A percentile compares a stretch with the other conserved stretches of the same genome.
phyloP scores from a whole-genome alignment of 2,113 vertebrate species.

The Cinclus mexicanus region DNA sequence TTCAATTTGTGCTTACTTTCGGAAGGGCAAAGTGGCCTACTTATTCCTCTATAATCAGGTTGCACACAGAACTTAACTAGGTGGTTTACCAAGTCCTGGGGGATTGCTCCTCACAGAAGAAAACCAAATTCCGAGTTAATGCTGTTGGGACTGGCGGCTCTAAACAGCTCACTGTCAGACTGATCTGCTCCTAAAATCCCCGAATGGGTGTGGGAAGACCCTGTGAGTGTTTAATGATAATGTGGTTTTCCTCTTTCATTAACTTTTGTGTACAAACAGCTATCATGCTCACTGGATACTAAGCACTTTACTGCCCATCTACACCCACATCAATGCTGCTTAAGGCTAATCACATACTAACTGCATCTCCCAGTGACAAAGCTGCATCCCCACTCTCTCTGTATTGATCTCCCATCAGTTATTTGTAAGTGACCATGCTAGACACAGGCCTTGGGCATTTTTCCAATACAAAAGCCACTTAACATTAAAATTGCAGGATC shows the following conservation, averaged over 20 bases:
- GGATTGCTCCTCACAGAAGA: background rate
- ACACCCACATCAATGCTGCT: slow-evolving; percentile 41
- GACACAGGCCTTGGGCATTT: slow-evolving; percentile 83
- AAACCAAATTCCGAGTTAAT: slow-evolving; percentile 30
- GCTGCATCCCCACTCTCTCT: slow-evolving; percentile 78
- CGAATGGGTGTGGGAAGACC: background rate
- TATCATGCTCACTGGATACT: slow-evolving; percentile 15
- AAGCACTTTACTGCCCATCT: slow-evolving; percentile 44
- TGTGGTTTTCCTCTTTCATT: slow-evolving; percentile 67
- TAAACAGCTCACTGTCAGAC: slow-evolving; percentile 4
- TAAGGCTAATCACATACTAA: slow-evolving; percentile 75
- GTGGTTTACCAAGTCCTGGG: background rate
- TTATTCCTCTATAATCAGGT: background rate
- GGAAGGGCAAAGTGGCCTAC: background rate
- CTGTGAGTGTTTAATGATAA: slow-evolving; percentile 50
- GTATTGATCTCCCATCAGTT: slow-evolving; percentile 85
- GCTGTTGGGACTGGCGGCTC: background rate
- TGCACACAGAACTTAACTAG: background rate
- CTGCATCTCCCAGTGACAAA: slow-evolving; percentile 81
- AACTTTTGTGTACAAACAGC: slow-evolving; percentile 62
- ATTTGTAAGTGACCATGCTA: slow-evolving; percentile 84
- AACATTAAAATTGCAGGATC: slow-evolving; percentile 80
- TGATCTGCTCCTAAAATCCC: slow-evolving; percentile 52
- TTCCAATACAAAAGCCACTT: slow-evolving; percentile 85
- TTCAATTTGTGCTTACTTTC: background rate